phyloP scores from a whole-genome alignment of 2,113 vertebrate species.

The Corythaixoides concolor region DNA sequence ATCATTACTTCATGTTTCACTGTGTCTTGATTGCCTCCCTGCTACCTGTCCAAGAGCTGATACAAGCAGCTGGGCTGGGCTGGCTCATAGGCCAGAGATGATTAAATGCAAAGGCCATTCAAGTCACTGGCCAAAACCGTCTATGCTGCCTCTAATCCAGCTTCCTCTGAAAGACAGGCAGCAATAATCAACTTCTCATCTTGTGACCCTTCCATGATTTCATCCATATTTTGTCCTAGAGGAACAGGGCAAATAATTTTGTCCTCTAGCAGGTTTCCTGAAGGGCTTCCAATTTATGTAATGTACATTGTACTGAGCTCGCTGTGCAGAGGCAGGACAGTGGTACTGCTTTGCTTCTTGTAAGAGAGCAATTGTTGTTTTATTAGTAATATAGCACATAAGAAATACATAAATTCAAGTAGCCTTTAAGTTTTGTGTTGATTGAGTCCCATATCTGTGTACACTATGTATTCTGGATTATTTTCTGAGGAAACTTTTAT shows the following conservation, averaged over 20 bases:
- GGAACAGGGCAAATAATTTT: neutral
- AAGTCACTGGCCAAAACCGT: neutral
- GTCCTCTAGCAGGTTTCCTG: neutral
- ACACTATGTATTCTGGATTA: neutral
- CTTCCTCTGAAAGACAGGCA: neutral
- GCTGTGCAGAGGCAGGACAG: neutral
- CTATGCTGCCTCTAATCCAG: neutral
- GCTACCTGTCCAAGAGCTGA: slow-evolving; percentile 13
- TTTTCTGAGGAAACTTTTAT: slow-evolving; percentile 10
- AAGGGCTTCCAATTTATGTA: neutral
- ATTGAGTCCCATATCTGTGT: neutral
- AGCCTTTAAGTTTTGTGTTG: neutral
- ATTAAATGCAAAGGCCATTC: neutral
- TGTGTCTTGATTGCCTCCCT: neutral
- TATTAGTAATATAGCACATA: neutral
- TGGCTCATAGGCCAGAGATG: neutral
- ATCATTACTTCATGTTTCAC: slow-evolving; percentile 11
- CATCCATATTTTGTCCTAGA: neutral
- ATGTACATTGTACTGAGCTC: neutral
- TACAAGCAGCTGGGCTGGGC: neutral
- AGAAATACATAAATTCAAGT: neutral
- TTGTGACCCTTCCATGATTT: neutral
- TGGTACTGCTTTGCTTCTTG: neutral
- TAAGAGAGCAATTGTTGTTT: neutral
- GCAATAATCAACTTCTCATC: neutral